Base-by-base conservation (phyloP, 2,888 invertebrate species). In the Timema cristinae region DNA sequence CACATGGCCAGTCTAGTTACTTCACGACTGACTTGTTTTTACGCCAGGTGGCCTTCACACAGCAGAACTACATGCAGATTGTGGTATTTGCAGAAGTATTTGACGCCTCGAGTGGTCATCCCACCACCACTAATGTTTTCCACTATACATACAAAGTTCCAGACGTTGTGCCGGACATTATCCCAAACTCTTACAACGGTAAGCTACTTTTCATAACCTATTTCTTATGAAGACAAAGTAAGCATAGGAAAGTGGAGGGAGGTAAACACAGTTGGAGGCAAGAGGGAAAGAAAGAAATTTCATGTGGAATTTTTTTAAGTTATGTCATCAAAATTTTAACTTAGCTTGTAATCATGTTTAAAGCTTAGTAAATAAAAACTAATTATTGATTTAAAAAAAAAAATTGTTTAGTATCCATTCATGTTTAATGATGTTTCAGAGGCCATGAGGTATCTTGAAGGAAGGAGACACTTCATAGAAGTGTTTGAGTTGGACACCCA, bases 161-260 rank as follows among this genome's bases (percentile, higher is more conserved):
- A 0, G 82, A 84, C 67, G 77, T 82, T 4, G 86, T 86, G 0
- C 80, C 84, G 0, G 81, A 83, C 75, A 86, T 91, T 50, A 79
- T 89, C 72, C 91, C 91, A 6, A 83, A 85, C 72, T 86, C 90
- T 0, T 91, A 91, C 79, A 87, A 89, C 77, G 91, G 91, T 85
- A 77, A 76, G 77, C 71, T 50, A 56, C 56, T 63, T 15, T 54
- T 54, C 15, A 54, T 54, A 13, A 54, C 6, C 13, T 15, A 54
- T 52, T 52, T 52, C 10, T 52, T 52, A 8, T 8, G 8, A 54
- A 13, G 54, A 13, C 15, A 32, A 32, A 32, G 32, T 32, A 32
- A 32, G 32, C 32, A 32, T 4, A 32, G 32, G 32, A 32, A 32
- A 32, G 32, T 32, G 32, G 32, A 32, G 32, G 32, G 32, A 4